Evolutionary conservation across 2,113 vertebrate genomes (phyloP).

Genomic region (Myxocyprinus asiaticus): DNA sequence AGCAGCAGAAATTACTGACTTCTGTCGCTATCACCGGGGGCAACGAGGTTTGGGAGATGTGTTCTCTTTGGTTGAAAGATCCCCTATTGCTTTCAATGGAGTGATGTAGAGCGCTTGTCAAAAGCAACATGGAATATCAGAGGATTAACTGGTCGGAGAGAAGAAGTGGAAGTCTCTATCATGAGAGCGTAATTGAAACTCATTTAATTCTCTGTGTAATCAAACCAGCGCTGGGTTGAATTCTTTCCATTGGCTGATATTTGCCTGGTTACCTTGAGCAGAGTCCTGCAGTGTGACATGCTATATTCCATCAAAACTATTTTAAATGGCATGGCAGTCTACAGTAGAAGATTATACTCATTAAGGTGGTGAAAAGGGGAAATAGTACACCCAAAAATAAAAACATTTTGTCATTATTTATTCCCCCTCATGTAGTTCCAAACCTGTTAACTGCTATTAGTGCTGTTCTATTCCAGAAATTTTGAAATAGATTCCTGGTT

Average conservation of each 20-base stretch:
- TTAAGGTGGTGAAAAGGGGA: too few species aligned
- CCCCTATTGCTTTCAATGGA: conserved; percentile 64
- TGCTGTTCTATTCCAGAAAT: too few species aligned
- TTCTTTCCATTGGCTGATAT: conserved; percentile 20
- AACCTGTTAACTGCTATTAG: too few species aligned
- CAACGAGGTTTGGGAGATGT: conserved; percentile 56
- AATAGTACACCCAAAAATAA: too few species aligned
- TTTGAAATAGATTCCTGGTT: too few species aligned
- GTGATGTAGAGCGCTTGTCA: conserved; percentile 70
- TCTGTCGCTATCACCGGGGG: conserved; percentile 75
- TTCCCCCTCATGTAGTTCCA: too few species aligned
- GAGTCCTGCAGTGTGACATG: not conserved
- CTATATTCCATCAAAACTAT: not conserved
- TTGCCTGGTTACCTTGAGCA: not conserved
- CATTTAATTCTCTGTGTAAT: conserved; percentile 22
- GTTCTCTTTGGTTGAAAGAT: conserved; percentile 38
- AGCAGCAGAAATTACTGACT: conserved; percentile 81
- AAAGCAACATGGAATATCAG: conserved; percentile 60
- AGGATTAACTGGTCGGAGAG: conserved; percentile 61
- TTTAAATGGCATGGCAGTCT: not conserved
- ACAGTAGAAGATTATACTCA: too few species aligned
- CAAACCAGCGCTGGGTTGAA: conserved; percentile 12
- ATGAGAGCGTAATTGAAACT: conserved; percentile 48
- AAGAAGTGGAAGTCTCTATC: conserved; percentile 36
- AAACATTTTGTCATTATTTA: too few species aligned